These are phyloP conservation scores for Ganaspis brasiliensis DNA, from an alignment of 2,888 invertebrate species.

Conservation along the genomic window DNA sequence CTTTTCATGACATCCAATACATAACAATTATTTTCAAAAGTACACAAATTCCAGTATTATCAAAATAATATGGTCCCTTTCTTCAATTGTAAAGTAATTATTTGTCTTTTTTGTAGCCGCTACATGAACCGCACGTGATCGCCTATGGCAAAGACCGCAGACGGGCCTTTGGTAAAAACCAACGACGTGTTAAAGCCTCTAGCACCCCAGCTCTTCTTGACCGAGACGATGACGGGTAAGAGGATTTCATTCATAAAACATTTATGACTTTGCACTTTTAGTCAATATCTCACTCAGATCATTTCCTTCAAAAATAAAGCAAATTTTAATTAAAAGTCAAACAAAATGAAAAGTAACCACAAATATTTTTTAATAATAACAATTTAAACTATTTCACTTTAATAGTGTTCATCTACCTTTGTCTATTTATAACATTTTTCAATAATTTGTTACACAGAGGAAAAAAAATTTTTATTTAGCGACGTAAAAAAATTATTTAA, in stretches of 20 bases:
- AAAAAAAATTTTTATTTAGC: too few species aligned
- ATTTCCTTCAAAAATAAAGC: neutral
- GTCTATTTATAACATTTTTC: too few species aligned
- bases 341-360: neutral
- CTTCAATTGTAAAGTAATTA: slow-evolving; percentile 13
- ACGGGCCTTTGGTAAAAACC: slow-evolving; percentile 72
- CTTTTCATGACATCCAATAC: too few species aligned
- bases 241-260: slow-evolving; percentile 47
- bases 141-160: slow-evolving; percentile 70
- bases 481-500: too few species aligned
- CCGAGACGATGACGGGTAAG: slow-evolving; percentile 73
- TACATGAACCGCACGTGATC: slow-evolving; percentile 67
- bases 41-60: neutral
- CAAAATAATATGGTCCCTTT: neutral
- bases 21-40: too few species aligned
- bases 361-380: neutral
- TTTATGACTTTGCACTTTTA: slow-evolving; percentile 38
- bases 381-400: neutral
- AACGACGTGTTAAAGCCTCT: slow-evolving; percentile 75
- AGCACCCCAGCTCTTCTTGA: slow-evolving; percentile 76
- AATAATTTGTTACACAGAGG: too few species aligned
- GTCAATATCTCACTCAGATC: slow-evolving; percentile 13
- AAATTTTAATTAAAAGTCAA: neutral
- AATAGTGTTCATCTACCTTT: too few species aligned
- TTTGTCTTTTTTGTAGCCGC: slow-evolving; percentile 64